These are phyloP conservation scores for Mirounga angustirostris DNA, from an alignment of 2,113 vertebrate genomes.

Conservation along the genomic window DNA sequence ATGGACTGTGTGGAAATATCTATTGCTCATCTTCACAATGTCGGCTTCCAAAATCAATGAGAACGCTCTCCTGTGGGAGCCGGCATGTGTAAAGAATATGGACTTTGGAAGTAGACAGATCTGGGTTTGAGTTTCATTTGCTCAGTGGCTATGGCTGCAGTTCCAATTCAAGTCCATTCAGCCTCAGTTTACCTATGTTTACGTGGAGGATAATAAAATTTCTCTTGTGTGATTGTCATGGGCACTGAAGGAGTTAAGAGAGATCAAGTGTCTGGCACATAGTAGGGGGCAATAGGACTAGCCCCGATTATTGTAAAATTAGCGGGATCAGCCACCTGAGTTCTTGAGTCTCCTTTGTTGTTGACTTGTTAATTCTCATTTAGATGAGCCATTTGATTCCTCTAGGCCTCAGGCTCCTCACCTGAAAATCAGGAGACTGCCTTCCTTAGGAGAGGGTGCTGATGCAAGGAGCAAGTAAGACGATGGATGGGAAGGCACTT, in stretches of 20 bases:
- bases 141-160: neutral
- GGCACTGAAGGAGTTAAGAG: neutral
- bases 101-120: neutral
- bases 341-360: neutral
- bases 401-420: neutral
- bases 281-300: neutral
- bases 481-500: neutral
- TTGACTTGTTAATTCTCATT: neutral
- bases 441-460: neutral
- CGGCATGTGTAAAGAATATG: accelerated
- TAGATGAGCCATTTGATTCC: neutral
- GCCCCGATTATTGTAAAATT: neutral
- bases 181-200: neutral
- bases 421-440: neutral
- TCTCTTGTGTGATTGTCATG: neutral
- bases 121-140: neutral
- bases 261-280: neutral
- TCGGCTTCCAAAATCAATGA: neutral
- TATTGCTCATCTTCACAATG: neutral
- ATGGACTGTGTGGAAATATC: neutral
- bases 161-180: neutral
- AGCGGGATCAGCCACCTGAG: neutral
- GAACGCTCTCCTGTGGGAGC: neutral
- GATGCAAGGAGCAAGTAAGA: neutral
- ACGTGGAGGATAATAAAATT: neutral